Evolutionary conservation across 1,140 invertebrate genomes (phyloP), one percentile per base, ranked within the genome.

Genomic region (Nylanderia fulva): DNA sequence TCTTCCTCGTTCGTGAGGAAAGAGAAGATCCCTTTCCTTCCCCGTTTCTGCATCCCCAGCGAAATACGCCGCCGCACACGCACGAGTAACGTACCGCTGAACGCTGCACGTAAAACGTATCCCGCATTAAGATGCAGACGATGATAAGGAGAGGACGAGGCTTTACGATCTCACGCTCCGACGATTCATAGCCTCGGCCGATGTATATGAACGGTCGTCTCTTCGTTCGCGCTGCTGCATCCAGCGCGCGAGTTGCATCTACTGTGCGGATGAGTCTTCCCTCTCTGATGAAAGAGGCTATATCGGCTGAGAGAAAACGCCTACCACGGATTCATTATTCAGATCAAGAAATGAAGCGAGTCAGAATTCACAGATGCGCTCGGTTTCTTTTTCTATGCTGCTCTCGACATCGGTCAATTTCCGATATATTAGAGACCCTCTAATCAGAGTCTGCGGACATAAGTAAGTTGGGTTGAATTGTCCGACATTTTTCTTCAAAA

Each of bases 161-260:
- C 93, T 94, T 94, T 94, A 94, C 92, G 94, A 94, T 94, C 94
- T 94, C 92, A 93, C 94, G 93, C 93, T 94, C 92, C 88, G 93
- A 92, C 93, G 94, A 94, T 94, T 94, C 94, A 94, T 94, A 93
- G 93, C 92, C 92, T 87, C 86, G 84, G 85, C 90, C 91, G 92
- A 93, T 94, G 86, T 90, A 94, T 90, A 94, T 90, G 91, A 93
- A 92, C 92, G 90, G 85, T 71, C 91, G 91, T 91, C 91, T n/a
- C 92, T 93, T 93, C 93, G 93, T 90, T 90, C 90, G 90, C 88
- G 83, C 80, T n/a, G 82, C 56, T 63, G 66, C 71, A 87, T 77
- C 85, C 58, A n/a, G n/a, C 72, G 60, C 39, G 58, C 33, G 4
- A 13, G 42, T 66, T 29, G 33, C 24, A 27, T 56, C 42, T 56